A percentile compares a stretch with the other conserved stretches of the same genome.
These are phyloP conservation scores for Rhagonycha fulva DNA, from an alignment of 2,888 invertebrate genomes.

Conservation along the genomic window DNA sequence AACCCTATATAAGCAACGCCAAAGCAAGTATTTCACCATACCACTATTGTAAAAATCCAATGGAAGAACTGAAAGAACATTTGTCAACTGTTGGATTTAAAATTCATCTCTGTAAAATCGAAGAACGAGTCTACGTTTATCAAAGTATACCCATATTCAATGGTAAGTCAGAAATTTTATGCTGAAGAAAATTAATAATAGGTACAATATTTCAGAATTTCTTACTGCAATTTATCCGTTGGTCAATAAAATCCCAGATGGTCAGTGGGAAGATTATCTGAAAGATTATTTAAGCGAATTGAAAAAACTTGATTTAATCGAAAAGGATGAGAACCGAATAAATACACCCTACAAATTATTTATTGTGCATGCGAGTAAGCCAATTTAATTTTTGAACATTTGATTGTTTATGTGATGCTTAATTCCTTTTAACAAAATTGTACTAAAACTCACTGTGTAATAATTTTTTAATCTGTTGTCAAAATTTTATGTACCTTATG, in stretches of 20 bases:
- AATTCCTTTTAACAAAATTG: too few species aligned
- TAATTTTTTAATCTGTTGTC: too few species aligned
- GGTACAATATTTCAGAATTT: conserved; percentile 61
- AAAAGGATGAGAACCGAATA: too few species aligned
- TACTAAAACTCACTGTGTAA: too few species aligned
- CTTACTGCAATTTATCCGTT: conserved; percentile 71
- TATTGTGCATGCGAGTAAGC: conserved; percentile 36
- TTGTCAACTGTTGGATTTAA: conserved; percentile 63
- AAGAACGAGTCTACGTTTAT: conserved; percentile 61
- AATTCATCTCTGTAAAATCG: conserved; percentile 59
- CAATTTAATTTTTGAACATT: background rate
- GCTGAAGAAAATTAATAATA: background rate
- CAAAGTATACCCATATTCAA: conserved; percentile 50
- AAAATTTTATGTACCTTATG: too few species aligned
- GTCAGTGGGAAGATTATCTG: too few species aligned
- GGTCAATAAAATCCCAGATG: too few species aligned
- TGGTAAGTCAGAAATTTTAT: conserved; percentile 43
- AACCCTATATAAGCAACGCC: conserved; percentile 66
- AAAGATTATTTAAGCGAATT: too few species aligned
- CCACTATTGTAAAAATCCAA: conserved; percentile 62
- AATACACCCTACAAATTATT: too few species aligned
- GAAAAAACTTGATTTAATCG: too few species aligned
- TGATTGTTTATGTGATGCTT: background rate
- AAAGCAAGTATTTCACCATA: conserved; percentile 70
- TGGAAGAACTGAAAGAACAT: conserved; percentile 51